Conservation (phyloP, 1,140 invertebrate species). For the Coenobita brevimanus region DNA sequence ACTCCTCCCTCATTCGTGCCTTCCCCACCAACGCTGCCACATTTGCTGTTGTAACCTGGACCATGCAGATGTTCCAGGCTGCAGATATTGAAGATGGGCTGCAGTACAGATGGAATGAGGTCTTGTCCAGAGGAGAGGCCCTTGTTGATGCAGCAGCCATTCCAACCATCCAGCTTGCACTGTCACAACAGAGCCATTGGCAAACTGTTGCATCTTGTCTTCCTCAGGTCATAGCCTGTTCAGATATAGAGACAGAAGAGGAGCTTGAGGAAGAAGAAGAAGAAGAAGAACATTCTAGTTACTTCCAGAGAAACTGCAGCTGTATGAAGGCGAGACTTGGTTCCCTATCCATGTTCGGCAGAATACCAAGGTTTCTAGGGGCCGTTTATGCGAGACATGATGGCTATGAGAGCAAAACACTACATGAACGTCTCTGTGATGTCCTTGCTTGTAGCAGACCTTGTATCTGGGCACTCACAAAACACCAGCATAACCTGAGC, state of each 20-base stretch:
- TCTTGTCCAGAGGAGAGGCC: conserved; percentile 33
- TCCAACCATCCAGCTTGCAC: conserved; percentile 4
- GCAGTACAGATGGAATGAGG: conserved; percentile 31
- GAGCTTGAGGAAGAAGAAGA: no score
- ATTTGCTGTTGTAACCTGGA: conserved; percentile 89
- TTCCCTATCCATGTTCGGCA: not conserved
- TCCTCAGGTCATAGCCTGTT: conserved; percentile 35
- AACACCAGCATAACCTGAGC: conserved; percentile 49
- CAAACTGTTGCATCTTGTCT: not conserved
- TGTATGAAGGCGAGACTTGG: not conserved
- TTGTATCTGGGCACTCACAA: conserved; percentile 6
- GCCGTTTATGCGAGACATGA: not conserved
- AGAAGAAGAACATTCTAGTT: not conserved
- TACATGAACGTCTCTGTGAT: not conserved
- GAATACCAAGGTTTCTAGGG: conserved; percentile 9
- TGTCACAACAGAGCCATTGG: not conserved
- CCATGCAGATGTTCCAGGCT: conserved; percentile 74
- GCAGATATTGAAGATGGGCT: not conserved
- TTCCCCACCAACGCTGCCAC: conserved; percentile 95
- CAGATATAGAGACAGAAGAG: not conserved
- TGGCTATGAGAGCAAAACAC: not conserved
- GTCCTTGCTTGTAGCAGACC: not conserved
- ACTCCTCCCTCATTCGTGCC: conserved; percentile 85
- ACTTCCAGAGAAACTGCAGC: not conserved
- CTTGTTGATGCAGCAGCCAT: conserved; percentile 41